phyloP scores from a whole-genome alignment of 2,888 invertebrate genomes.

The Megastigmus dorsalis region DNA sequence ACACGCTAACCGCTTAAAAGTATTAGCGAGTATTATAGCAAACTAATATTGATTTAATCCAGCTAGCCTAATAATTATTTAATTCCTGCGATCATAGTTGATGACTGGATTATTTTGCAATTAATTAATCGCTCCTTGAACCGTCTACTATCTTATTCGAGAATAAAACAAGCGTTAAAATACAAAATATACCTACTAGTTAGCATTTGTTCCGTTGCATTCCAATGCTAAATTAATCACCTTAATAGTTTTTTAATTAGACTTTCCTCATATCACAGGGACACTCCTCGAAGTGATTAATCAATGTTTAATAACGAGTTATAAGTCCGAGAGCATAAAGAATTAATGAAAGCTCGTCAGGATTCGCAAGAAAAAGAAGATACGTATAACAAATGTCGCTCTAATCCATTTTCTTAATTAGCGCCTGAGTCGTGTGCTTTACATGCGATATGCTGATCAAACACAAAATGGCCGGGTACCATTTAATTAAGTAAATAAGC shows the following conservation, averaged over 20 bases:
- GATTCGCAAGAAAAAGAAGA: constrained; percentile 7
- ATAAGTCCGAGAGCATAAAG: background rate
- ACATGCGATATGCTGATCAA: constrained; percentile 8
- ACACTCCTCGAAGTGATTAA: constrained; percentile 15
- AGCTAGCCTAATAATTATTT: no score
- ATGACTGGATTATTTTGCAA: no score
- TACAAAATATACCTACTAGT: no score
- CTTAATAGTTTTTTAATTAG: constrained; percentile 22
- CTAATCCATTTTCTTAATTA: constrained; percentile 42
- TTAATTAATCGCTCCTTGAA: no score
- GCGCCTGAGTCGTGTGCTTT: background rate
- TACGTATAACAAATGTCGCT: no score
- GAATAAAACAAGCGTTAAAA: no score
- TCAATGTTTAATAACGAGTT: constrained; percentile 26
- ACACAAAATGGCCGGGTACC: background rate
- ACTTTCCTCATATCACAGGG: background rate
- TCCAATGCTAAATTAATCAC: constrained; percentile 23
- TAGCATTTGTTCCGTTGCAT: no score
- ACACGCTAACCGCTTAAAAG: no score
- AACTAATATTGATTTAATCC: no score
- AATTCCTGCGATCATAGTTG: no score
- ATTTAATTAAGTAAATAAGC: constrained; percentile 34
- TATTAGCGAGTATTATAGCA: no score
- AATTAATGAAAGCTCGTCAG: background rate
- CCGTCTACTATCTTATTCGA: no score